A percentile compares a stretch with the other conserved stretches of the same genome.
Evolutionary conservation across 2,888 invertebrate species (phyloP).

Genomic region (Nebria salina): DNA sequence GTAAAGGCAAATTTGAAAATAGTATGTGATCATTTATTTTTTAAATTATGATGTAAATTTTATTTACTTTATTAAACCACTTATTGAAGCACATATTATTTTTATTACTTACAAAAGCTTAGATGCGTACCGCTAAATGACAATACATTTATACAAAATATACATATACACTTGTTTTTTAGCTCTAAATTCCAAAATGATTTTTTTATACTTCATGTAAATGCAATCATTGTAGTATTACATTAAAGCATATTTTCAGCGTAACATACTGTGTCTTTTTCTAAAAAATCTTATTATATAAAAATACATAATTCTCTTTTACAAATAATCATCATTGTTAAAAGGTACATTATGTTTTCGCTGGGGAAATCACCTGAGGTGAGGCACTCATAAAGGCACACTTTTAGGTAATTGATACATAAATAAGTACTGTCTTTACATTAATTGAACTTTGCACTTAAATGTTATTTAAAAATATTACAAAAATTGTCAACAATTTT

Average conservation of each 20-base stretch:
- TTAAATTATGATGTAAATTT: conserved; percentile 11
- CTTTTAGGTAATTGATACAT: conserved; percentile 6
- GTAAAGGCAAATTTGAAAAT: too few species aligned
- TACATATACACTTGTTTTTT: conserved; percentile 29
- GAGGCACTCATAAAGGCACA: conserved; percentile 42
- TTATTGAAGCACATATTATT: conserved; percentile 57
- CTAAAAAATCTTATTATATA: neutral
- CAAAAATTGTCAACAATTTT: conserved; percentile 8
- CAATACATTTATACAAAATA: conserved; percentile 46
- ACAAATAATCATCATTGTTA: neutral
- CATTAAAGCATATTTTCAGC: neutral
- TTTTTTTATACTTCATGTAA: conserved; percentile 38
- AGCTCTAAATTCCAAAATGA: conserved; percentile 38
- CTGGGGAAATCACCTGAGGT: neutral
- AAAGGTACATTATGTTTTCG: neutral
- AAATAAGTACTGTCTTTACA: conserved; percentile 40
- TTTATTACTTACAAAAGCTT: conserved; percentile 60
- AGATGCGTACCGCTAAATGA: conserved; percentile 50
- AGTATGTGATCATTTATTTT: too few species aligned
- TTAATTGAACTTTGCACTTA: conserved; percentile 30
- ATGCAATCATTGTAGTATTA: conserved; percentile 14
- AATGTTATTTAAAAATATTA: conserved; percentile 1
- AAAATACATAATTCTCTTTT: neutral
- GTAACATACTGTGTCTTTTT: conserved; percentile 4
- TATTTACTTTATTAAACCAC: conserved; percentile 46